Percentiles rank a stretch among this genome's conserved stretches.
phyloP scores from a whole-genome alignment of 2,888 invertebrate species.

The Agrotis exclamationis region DNA sequence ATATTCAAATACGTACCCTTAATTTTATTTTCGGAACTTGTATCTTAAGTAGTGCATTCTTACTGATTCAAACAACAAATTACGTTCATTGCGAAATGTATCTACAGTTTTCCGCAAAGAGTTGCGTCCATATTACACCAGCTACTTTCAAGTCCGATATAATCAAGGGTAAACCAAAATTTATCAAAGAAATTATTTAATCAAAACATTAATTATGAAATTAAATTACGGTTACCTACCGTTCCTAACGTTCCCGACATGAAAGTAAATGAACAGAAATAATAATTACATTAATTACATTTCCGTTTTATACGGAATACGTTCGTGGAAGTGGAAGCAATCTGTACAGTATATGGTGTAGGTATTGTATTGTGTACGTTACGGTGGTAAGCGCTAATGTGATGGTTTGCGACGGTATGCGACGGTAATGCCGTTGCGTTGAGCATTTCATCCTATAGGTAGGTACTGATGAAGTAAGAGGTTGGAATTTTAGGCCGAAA shows the following conservation, averaged over 20 bases:
- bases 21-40: no score
- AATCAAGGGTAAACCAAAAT: neutral
- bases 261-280: slow-evolving; percentile 49
- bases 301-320: slow-evolving; percentile 57
- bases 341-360: slow-evolving; percentile 14
- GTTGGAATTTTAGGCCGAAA: neutral
- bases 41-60: no score
- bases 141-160: neutral
- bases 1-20: no score
- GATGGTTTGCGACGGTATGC: slow-evolving; percentile 2
- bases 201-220: slow-evolving; percentile 27
- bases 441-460: neutral
- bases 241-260: slow-evolving; percentile 31
- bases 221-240: slow-evolving; percentile 26
- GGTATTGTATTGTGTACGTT: slow-evolving; percentile 45
- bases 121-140: neutral
- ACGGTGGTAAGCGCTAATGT: slow-evolving; percentile 52
- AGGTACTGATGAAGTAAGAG: no score
- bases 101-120: neutral
- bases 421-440: neutral
- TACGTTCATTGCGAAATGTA: neutral
- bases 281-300: slow-evolving; percentile 24
- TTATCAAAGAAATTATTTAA: slow-evolving; percentile 4
- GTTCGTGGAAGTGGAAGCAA: slow-evolving; percentile 42
- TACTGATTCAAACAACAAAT: no score